Evolutionary conservation across 1,140 invertebrate species (phyloP).

Genomic region (Parasteatoda tepidariorum): DNA sequence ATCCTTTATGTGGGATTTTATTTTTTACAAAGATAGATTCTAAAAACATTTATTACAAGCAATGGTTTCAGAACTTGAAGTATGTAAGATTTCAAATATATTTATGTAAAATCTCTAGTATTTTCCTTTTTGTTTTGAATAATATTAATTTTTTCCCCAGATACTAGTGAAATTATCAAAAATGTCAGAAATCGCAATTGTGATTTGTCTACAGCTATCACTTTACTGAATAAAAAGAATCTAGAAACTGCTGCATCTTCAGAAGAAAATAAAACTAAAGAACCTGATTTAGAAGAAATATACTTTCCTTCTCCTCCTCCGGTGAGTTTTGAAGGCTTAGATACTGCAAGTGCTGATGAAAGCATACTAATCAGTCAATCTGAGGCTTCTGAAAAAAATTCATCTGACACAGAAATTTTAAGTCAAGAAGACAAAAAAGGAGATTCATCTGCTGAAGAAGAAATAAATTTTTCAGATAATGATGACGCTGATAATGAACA

Average conservation of each 20-base stretch:
- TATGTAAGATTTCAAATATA: too few relatives aligned
- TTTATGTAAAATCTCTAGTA: too few relatives aligned
- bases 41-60: too few relatives aligned
- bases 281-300: constrained; percentile 38
- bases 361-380: not conserved
- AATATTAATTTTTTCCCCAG: not conserved
- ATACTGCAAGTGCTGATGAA: constrained; percentile 20
- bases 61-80: too few relatives aligned
- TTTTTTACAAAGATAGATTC: too few relatives aligned
- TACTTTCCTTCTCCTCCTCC: constrained; percentile 46
- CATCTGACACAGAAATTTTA: constrained; percentile 1
- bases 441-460: constrained; percentile 33
- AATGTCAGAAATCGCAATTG: not conserved
- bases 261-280: constrained; percentile 5
- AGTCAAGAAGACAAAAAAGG: not conserved
- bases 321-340: constrained; percentile 29
- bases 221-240: constrained; percentile 12
- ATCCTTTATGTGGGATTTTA: too few relatives aligned
- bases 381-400: not conserved
- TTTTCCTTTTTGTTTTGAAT: too few relatives aligned
- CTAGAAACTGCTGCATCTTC: not conserved
- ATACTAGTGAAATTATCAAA: not conserved
- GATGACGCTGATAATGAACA: constrained; percentile 28
- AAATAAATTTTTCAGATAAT: constrained; percentile 20
- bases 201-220: not conserved